Percentiles rank a stretch among this genome's conserved stretches.
Evolutionary conservation across 2,797 vertebrate genomes (phyloP).

Genomic region (Manis pentadactyla): DNA sequence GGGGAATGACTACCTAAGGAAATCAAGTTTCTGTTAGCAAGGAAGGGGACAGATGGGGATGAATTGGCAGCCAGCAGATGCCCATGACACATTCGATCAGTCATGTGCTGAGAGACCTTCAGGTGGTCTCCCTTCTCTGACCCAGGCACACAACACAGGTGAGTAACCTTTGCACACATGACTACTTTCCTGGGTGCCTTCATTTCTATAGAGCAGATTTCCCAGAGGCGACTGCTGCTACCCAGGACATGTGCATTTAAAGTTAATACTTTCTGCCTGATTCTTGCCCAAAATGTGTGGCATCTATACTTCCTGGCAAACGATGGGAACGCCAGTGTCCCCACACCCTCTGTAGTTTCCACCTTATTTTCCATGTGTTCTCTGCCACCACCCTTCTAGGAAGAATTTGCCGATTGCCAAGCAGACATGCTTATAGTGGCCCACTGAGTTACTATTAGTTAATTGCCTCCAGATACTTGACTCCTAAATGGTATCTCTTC

Average conservation of each 20-base stretch:
- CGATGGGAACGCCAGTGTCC: slow-evolving; percentile 4
- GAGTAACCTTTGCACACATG: not conserved
- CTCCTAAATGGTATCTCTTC: slow-evolving; percentile 32
- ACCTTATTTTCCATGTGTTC: not conserved
- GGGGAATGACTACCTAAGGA: not conserved
- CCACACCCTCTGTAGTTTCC: not conserved
- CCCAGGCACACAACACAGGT: not conserved
- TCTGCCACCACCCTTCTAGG: not conserved
- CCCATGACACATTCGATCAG: not conserved
- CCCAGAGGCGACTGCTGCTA: not conserved
- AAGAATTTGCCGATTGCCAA: slow-evolving; percentile 36
- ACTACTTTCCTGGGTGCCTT: not conserved
- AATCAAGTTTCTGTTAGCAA: not conserved
- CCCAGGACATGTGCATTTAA: not conserved
- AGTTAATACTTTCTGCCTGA: not conserved
- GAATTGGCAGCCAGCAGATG: not conserved
- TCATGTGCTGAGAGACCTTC: not conserved
- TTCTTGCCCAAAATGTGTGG: slow-evolving; percentile 47
- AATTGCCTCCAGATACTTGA: slow-evolving; percentile 49
- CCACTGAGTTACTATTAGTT: not conserved
- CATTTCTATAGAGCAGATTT: not conserved
- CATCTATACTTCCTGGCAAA: not conserved
- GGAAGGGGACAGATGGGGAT: not conserved
- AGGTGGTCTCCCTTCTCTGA: not conserved
- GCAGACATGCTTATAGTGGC: not conserved